Base-by-base conservation (phyloP, 2,888 invertebrate genomes). In the Stenchaetothrips biformis region DNA sequence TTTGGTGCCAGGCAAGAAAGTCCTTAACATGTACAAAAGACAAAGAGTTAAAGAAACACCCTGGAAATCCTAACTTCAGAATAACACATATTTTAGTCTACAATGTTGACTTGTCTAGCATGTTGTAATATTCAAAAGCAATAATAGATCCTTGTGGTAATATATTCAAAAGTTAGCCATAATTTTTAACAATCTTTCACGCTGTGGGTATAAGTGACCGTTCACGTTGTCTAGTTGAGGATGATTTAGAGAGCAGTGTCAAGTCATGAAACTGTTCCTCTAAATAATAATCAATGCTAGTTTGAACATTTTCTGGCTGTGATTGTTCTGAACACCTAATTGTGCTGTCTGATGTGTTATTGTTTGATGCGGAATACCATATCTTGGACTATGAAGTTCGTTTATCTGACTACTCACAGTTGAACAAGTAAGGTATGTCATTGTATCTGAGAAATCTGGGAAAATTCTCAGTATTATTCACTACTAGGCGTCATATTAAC, bases 1-100 rank as follows among this genome's bases (percentile, higher is more conserved):
- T 7, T 86, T 97, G 80, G 89, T 93, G 77, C 96, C 96, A 11
- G 92, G 95, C 37, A 95, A 96, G 85, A 95, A 93, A 88, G 94
- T 95, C 13, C 90, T 96, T 87, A 94, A 94, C 87, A 91, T 91
- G 88, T 94, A 92, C 86, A 91, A 91, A 86, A 90, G 90, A 83
- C 91, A 91, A 85, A 92, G 91, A 87, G 85, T 88, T 82, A 89
- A 87, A 83, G 84, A 82, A 37, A 77, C 77, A 47, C 25, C 67
- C 4, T 74, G 67, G 67, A 74, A 74, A 7, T 49, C 9, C 27
- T 79, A n/a, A 79, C 9, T 37, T 37, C 37, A 2, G 27, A 7
- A 59, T n/a, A 53, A 37, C 4, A 37, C 4, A 4, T 37, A n/a
- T 79, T 27, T 78, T 78, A 49, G 48, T 37, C 49, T 78, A 37